Evolutionary conservation across 2,888 invertebrate species (phyloP), one percentile per base, ranked within the genome.

Genomic region (Torymus auratus): DNA sequence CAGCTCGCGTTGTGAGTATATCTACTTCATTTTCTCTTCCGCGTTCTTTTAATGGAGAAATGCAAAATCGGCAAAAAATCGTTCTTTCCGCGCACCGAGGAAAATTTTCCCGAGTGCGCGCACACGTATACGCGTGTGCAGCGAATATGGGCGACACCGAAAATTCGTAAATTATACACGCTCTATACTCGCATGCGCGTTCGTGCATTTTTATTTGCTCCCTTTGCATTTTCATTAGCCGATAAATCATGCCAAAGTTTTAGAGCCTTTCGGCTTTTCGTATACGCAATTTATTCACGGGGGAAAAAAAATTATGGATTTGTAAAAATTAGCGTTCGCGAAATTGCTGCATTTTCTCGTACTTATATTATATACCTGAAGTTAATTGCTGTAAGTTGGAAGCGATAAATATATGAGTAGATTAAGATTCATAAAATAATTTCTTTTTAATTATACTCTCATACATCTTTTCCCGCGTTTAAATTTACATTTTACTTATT

Each of bases 21-120:
- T 52, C 52, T 65, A 60, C 56, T 68, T 79, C 68, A 55, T 79
- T 73, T 73, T 69, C 61, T 17, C 70, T 75, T 71, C 80, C 80
- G 80, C 75, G 60, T 79, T 79, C 73, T 50, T 73, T 55, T 74
- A 74, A 79, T 60, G 58, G 67, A 53, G 72, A 72, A 72, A 72
- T 74, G 68, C 67, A 61, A 69, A 74, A 64, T 69, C 65, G 65
- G 52, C 70, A 69, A 80, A 79, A 79, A 75, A 70, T 79, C 41
- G 17, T 28, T 69, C 17, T 69, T 53, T 74, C 28, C 60, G 5
- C 67, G 20, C 5, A 11, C 23, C 20, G 17, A n/a, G 13, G 61
- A 20, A 55, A 55, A 23, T 17, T 28, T 28, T 4, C 28, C 28
- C 7, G 28, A 28, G 17, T 50, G 56, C 13, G 55, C 55, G 62